These are phyloP conservation scores for Gouania willdenowi DNA, from an alignment of 2,797 vertebrate genomes.

Conservation along the genomic window DNA sequence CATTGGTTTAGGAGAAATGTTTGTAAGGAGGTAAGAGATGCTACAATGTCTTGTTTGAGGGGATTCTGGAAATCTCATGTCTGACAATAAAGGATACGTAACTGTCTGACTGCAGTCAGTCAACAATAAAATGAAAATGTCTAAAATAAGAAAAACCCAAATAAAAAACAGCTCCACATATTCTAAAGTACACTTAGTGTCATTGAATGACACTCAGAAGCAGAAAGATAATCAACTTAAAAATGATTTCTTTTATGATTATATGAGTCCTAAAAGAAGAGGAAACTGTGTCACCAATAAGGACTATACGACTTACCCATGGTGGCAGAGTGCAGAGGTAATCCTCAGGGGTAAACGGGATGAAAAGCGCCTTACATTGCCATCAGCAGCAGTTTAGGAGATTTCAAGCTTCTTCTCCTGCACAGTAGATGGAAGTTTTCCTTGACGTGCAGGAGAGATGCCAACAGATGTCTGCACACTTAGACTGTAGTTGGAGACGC, in stretches of 20 bases:
- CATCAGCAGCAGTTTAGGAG: slow-evolving; percentile 26
- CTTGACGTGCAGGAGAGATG: slow-evolving; percentile 32
- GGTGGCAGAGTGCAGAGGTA: slow-evolving; percentile 24
- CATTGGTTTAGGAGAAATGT: slow-evolving; percentile 18
- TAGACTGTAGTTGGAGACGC: slow-evolving; percentile 36
- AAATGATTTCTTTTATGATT: slow-evolving; percentile 1
- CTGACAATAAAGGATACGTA: slow-evolving; percentile 48
- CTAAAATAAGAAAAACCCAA: background rate
- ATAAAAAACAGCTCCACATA: background rate
- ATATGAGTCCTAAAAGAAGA: slow-evolving; percentile 10
- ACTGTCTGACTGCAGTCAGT: slow-evolving; percentile 28
- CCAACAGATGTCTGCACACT: slow-evolving; percentile 18
- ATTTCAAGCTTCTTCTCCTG: slow-evolving; percentile 39
- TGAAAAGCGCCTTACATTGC: slow-evolving; percentile 47
- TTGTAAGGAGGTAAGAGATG: too few relatives aligned
- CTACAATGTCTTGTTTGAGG: slow-evolving; percentile 19
- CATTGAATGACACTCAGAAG: background rate
- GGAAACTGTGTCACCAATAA: slow-evolving; percentile 25
- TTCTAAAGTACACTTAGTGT: slow-evolving; percentile 3
- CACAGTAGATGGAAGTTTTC: slow-evolving; percentile 41
- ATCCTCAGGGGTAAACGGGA: slow-evolving; percentile 28
- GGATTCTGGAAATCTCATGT: slow-evolving; percentile 31
- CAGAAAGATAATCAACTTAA: background rate
- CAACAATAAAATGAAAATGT: background rate
- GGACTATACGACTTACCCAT: slow-evolving; percentile 60